Conservation (phyloP, 2,888 invertebrate species). For the Brenthis daphne region DNA sequence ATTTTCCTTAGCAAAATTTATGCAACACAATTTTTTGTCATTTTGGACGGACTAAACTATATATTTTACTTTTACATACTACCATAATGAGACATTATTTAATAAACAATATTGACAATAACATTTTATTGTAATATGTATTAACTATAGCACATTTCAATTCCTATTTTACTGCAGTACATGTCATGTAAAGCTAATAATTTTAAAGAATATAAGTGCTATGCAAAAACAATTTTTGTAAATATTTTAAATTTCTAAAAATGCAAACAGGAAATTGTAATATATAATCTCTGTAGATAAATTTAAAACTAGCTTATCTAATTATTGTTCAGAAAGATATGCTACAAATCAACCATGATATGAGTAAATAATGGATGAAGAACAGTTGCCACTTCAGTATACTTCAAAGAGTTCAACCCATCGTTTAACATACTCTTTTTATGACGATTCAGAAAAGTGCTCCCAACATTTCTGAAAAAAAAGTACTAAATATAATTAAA, state of each 20-base stretch:
- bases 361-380: constrained; percentile 84
- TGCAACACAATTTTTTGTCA: constrained; percentile 4
- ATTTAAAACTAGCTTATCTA: constrained; percentile 6
- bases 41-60: constrained; percentile 15
- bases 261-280: constrained; percentile 4
- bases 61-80: not conserved
- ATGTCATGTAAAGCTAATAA: too few species aligned
- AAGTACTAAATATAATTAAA: constrained; percentile 22
- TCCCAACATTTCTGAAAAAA: constrained; percentile 72
- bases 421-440: constrained; percentile 79
- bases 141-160: too few species aligned
- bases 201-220: too few species aligned
- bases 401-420: constrained; percentile 84
- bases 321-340: constrained; percentile 26
- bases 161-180: too few species aligned
- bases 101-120: too few species aligned
- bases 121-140: too few species aligned
- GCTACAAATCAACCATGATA: constrained; percentile 81
- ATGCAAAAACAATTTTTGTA: too few species aligned
- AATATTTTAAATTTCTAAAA: not conserved
- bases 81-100: too few species aligned
- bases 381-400: constrained; percentile 79
- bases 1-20: not conserved
- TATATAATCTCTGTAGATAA: not conserved
- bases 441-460: constrained; percentile 68